Conservation (phyloP, 2,113 vertebrate genomes). For the Gnathonemus echidnorhynchus region DNA sequence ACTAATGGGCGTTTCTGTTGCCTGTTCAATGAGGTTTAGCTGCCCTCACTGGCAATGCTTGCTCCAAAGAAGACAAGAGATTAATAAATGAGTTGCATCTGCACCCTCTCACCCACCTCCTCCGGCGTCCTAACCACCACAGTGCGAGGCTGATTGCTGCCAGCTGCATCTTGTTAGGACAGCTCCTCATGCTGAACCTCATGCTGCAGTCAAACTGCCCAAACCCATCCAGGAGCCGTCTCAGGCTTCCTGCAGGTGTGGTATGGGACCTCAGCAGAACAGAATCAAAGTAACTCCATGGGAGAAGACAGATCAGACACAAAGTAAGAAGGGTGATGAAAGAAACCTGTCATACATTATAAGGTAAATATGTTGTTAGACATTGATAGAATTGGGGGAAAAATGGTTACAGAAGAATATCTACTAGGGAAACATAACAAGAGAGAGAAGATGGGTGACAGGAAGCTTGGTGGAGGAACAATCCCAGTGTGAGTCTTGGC, state of each 20-base stretch:
- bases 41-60: not conserved
- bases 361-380: not conserved
- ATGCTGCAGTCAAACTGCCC: not conserved
- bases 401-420: not conserved
- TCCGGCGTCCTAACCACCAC: not conserved
- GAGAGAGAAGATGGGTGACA: not conserved
- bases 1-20: not conserved
- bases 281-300: not conserved
- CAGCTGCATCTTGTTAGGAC: not conserved
- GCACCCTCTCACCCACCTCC: not conserved
- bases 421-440: not conserved
- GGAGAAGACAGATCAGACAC: not conserved
- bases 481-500: not conserved
- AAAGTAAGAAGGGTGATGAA: not conserved
- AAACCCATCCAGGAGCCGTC: not conserved
- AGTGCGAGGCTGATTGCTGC: not conserved
- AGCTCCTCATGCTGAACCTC: not conserved
- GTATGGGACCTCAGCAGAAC: not conserved
- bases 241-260: not conserved
- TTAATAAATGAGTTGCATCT: not conserved
- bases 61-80: not conserved
- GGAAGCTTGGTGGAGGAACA: not conserved
- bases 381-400: not conserved
- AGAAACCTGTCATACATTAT: not conserved
- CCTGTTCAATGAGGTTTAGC: not conserved